phyloP scores from a whole-genome alignment of 2,797 vertebrate genomes.

The Neopelma chrysocephalum region DNA sequence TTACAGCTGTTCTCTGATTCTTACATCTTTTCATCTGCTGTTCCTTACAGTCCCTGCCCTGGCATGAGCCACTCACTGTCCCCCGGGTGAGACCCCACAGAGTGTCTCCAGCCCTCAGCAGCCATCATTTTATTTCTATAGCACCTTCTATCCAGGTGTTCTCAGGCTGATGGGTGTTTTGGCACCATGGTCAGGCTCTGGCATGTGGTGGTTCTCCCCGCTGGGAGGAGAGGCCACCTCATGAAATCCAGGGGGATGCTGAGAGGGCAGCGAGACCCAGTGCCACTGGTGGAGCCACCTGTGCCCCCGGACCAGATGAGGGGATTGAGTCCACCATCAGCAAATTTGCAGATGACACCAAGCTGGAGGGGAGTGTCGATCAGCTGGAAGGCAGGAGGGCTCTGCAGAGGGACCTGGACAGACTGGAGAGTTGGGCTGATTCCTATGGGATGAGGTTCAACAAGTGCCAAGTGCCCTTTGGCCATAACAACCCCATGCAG shows the following conservation, averaged over 20 bases:
- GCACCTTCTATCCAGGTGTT: neutral
- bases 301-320: neutral
- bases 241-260: neutral
- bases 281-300: neutral
- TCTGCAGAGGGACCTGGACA: too few species aligned
- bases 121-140: neutral
- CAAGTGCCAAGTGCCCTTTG: too few species aligned
- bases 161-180: neutral
- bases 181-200: fast-evolving
- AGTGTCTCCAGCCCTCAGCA: neutral
- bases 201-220: fast-evolving
- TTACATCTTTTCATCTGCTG: neutral
- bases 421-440: too few species aligned
- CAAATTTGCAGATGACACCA: too few species aligned
- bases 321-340: too few species aligned
- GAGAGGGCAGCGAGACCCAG: fast-evolving
- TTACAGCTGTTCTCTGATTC: neutral
- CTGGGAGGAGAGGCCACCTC: neutral
- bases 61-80: fast-evolving
- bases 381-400: too few species aligned
- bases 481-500: too few species aligned
- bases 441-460: too few species aligned
- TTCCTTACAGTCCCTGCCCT: neutral
- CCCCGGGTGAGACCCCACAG: neutral
- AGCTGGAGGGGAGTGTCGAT: too few species aligned